Percentiles rank a stretch among this genome's conserved stretches.
phyloP scores from a whole-genome alignment of 2,888 invertebrate genomes.

The Drosophila eohydei region DNA sequence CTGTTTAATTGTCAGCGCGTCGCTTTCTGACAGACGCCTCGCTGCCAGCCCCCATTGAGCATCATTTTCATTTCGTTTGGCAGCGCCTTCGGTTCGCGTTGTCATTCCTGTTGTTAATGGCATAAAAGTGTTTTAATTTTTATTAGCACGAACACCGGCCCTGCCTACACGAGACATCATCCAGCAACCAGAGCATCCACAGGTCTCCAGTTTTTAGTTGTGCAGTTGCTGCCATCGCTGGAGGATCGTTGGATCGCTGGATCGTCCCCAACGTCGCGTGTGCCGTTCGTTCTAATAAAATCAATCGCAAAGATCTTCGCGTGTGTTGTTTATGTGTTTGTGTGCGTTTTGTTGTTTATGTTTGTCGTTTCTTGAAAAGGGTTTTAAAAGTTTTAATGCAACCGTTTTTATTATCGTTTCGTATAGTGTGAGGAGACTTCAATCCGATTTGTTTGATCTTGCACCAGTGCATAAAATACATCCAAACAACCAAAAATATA shows the following conservation, averaged over 20 bases:
- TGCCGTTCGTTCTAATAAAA: conserved; percentile 70
- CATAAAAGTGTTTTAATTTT: conserved; percentile 79
- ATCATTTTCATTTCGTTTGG: conserved; percentile 56
- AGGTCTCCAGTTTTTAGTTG: conserved; percentile 61
- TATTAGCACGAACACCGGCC: conserved; percentile 70
- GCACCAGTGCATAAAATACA: conserved; percentile 51
- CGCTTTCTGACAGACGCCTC: conserved; percentile 56
- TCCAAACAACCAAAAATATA: conserved; percentile 15
- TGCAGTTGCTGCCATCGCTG: conserved; percentile 56
- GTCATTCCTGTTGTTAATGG: conserved; percentile 72
- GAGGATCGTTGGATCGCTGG: conserved; percentile 64
- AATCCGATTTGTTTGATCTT: conserved; percentile 70
- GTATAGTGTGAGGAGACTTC: conserved; percentile 54
- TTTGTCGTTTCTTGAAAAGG: conserved; percentile 57
- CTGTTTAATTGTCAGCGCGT: conserved; percentile 59
- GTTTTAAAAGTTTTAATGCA: conserved; percentile 71
- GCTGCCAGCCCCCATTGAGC: conserved; percentile 19
- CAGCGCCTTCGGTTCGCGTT: conserved; percentile 50
- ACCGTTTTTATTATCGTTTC: conserved; percentile 75
- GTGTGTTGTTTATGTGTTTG: conserved; percentile 39
- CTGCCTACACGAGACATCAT: conserved; percentile 45
- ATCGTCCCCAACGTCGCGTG: conserved; percentile 69
- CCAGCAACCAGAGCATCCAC: conserved; percentile 34
- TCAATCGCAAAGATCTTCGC: conserved; percentile 65
- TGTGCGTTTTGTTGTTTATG: conserved; percentile 52